Evolutionary conservation across 1,140 invertebrate genomes (phyloP), one percentile per base, ranked within the genome.

Genomic region (Bombus vancouverensis): DNA sequence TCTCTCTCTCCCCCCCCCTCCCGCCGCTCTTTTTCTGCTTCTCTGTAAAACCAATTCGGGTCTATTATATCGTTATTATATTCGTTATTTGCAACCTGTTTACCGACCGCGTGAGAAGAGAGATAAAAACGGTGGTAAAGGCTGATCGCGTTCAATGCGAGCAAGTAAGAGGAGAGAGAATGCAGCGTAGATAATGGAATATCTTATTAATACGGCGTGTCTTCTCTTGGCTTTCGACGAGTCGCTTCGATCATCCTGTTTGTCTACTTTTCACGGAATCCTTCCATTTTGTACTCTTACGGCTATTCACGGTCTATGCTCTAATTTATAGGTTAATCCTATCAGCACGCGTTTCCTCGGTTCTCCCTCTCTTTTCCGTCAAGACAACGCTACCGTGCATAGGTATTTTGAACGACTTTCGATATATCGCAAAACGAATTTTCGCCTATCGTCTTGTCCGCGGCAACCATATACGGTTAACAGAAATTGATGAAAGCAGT

Each of bases 1-100:
- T 0, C 13, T 15, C 34, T 2, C 34, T 34, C 5, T 0, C 47
- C 6, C 15, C 0, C 39, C 0, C 15, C 15, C 13, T 0, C 4
- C 0, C 15, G 0, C 15, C 47, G 47, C 15, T 18, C 15, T 47
- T 47, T 47, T 6, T 5, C 47, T 18, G 47, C 6, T 47, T 47
- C 18, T 53, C 18, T 22, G 5, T 53, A 53, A 18, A 53, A 22
- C 2, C 22, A 53, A 53, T 53, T 53, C 47, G 47, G 18, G 5
- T 22, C 5, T 53, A 37, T 37, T 37, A 37, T 37, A 37, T 37
- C 34, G 34, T 37, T 37, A 37, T 37, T 37, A 37, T 37, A 37
- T 37, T 37, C 47, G 15, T 53, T 53, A 53, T 18, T 53, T 53
- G 5, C 18, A 53, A 6, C 47, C 13, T 57, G 10, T 62, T 62